phyloP scores from a whole-genome alignment of 2,888 invertebrate genomes.

The Melanotus villosus region DNA sequence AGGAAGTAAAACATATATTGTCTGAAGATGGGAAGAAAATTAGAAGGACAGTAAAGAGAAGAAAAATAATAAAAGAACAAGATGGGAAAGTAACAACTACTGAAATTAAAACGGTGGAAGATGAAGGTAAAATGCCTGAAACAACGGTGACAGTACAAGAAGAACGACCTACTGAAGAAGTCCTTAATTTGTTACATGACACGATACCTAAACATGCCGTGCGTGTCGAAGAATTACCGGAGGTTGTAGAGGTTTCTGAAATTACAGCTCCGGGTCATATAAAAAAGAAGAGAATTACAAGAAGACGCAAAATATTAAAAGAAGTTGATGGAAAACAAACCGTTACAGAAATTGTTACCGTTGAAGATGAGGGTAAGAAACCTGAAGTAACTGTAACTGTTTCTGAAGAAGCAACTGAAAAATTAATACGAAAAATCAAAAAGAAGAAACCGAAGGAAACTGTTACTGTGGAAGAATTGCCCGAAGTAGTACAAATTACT shows the following conservation, averaged over 20 bases:
- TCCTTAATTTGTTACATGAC: too few relatives aligned
- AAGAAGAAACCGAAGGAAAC: constrained; percentile 59
- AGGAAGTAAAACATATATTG: constrained; percentile 54
- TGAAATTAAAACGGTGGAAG: constrained; percentile 56
- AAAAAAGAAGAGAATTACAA: constrained; percentile 56
- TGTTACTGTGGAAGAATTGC: constrained; percentile 66
- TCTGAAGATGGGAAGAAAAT: constrained; percentile 52
- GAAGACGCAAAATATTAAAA: constrained; percentile 59
- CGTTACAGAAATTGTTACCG: constrained; percentile 61
- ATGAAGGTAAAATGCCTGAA: constrained; percentile 55
- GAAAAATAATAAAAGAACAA: constrained; percentile 51
- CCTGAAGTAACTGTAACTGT: constrained; percentile 22
- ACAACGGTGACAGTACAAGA: constrained; percentile 51
- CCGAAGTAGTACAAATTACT: constrained; percentile 58
- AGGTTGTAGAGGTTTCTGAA: too few relatives aligned
- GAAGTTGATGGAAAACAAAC: constrained; percentile 60
- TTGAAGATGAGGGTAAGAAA: constrained; percentile 58
- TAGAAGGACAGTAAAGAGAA: constrained; percentile 64
- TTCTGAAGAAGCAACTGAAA: constrained; percentile 53
- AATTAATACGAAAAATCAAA: constrained; percentile 56
- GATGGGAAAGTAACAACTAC: constrained; percentile 58
- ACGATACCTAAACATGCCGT: too few relatives aligned
- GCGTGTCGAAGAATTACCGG: too few relatives aligned
- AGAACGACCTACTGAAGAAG: too few relatives aligned
- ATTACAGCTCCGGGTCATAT: too few relatives aligned